Conservation (phyloP, 2,888 invertebrate genomes). For the Mythimna ferrago region DNA sequence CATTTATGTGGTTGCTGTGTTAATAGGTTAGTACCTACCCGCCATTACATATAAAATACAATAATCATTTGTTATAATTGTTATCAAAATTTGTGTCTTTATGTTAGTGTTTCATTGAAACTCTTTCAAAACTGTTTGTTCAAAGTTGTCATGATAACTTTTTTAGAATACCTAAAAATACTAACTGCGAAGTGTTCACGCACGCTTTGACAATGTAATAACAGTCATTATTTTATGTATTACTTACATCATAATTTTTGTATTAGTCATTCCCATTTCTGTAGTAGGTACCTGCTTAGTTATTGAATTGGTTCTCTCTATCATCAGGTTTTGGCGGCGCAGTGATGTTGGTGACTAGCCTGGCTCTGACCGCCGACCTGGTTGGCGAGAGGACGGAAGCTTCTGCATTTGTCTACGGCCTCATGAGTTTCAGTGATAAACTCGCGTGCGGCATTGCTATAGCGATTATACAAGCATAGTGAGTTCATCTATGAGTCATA, state of each 20-base stretch:
- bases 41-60: conserved; percentile 18
- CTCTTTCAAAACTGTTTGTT: conserved; percentile 20
- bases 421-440: conserved; percentile 98
- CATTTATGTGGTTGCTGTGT: conserved; percentile 93
- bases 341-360: conserved; percentile 95
- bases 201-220: conserved; percentile 22
- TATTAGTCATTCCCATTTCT: conserved; percentile 14
- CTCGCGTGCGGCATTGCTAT: conserved; percentile 96
- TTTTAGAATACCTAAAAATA: conserved; percentile 8
- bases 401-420: conserved; percentile 97
- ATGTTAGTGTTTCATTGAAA: conserved; percentile 4
- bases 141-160: not conserved
- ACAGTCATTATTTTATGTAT: conserved; percentile 8
- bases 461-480: conserved; percentile 95
- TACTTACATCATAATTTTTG: not conserved
- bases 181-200: conserved; percentile 27
- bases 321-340: conserved; percentile 94
- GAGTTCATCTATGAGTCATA: conserved; percentile 75
- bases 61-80: conserved; percentile 16
- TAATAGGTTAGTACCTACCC: conserved; percentile 91
- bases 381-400: conserved; percentile 95
- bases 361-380: conserved; percentile 96
- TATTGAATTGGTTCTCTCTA: not conserved
- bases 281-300: not conserved
- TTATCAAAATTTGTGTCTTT: conserved; percentile 7